Base-by-base conservation (phyloP, 2,113 vertebrate species). In the Chaetura pelagica region DNA sequence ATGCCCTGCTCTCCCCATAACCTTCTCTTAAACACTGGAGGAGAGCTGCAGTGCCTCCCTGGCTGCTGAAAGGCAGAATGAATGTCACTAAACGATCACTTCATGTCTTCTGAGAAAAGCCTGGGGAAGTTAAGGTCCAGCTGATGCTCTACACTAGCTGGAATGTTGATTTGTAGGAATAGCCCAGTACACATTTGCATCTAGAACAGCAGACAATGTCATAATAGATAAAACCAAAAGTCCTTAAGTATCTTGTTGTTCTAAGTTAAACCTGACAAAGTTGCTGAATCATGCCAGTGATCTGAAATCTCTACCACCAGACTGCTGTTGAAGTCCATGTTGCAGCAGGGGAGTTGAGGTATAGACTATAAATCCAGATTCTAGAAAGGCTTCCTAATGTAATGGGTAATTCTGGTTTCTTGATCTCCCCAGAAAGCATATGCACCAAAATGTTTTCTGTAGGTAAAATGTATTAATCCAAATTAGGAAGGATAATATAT, bases 191-290 rank as follows among this genome's bases (percentile, higher is more conserved):
- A 19, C 1, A 0, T 74, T 80, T 90, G 16, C 34, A 48, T 22
- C 20, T 51, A 18, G 35, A 11, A 48, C 0, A 0, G 24, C 26
- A 62, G 46, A 63, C 21, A 62, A 27, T 0, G 1, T 66, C 59
- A 35, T 24, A 32, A 40, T 6, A 9, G 2, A 3, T 63, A 46
- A 72, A 81, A 75, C 74, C 32, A 59, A 86, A 86, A 74, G 6
- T 4, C 12, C 20, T 77, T 59, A 30, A 32, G 38, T 29, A 34
- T 19, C 3, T 58, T 89, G 13, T 58, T 14, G 3, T 52, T 87
- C 24, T 59, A 42, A 26, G 76, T 85, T 73, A 63, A 66, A 48
- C 32, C 62, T 93, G 20, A 6, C 2, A 2, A 81, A 48, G 22
- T n/a, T 32, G 38, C 6, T 44, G 26, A 48, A 38, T 72, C 27